Conservation (phyloP, 2,113 vertebrate genomes). For the Echinops telfairi region DNA sequence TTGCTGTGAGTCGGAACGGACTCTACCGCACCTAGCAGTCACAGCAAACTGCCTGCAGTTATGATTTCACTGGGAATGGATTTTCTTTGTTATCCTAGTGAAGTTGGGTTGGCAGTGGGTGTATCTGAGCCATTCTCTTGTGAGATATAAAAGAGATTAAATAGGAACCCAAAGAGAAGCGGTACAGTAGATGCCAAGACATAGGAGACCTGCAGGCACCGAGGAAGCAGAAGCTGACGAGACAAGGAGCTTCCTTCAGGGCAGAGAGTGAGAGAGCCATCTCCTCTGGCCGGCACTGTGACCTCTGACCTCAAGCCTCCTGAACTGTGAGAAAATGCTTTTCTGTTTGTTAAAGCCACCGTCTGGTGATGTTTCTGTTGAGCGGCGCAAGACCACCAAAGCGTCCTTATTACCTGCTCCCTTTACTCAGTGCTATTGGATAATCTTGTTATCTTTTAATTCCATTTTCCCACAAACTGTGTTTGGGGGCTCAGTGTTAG, state of each 20-base stretch:
- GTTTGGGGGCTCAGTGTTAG: neutral
- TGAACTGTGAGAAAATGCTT: too few species aligned
- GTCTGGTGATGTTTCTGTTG: neutral
- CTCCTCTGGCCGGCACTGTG: neutral
- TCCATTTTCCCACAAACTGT: too few species aligned
- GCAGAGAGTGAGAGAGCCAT: too few species aligned
- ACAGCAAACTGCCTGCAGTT: neutral
- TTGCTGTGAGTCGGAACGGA: too few species aligned
- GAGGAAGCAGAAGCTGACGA: neutral
- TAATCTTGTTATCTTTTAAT: too few species aligned
- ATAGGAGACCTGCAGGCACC: neutral
- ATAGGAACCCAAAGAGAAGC: too few species aligned
- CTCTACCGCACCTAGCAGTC: too few species aligned
- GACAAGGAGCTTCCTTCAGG: neutral
- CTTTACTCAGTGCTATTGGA: constrained; percentile 23
- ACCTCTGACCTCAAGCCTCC: neutral
- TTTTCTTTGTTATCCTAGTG: neutral
- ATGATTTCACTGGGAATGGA: neutral
- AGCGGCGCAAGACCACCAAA: neutral
- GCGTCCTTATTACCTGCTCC: neutral
- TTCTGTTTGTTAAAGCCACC: neutral
- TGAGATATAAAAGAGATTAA: neutral
- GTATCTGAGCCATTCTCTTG: neutral
- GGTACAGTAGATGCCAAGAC: neutral
- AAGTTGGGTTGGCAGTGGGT: too few species aligned